Evolutionary conservation across 53 echinoderm and acorn worm genomes (phyloP).

Genomic region (Mesocentrotus franciscanus): DNA sequence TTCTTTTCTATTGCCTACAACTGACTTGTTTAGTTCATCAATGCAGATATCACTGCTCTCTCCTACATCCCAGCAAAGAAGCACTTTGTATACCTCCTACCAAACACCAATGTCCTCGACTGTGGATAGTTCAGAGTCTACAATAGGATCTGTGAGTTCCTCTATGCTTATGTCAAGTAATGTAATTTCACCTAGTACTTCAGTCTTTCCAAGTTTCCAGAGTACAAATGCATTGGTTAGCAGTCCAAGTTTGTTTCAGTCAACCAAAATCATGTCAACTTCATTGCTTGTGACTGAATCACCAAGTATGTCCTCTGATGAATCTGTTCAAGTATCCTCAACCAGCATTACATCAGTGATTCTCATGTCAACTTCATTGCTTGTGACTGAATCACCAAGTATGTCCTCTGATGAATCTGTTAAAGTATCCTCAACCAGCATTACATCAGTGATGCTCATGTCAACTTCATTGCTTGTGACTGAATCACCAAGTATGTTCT

Average conservation of each 20-base stretch:
- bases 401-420: neutral
- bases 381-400: slow-evolving; percentile 25
- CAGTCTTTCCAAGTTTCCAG: neutral
- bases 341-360: no score
- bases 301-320: slow-evolving; percentile 23
- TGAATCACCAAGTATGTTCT: slow-evolving; percentile 20
- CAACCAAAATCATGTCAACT: neutral
- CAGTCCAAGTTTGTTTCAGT: slow-evolving; percentile 10
- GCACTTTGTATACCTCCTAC: neutral
- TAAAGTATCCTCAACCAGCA: neutral
- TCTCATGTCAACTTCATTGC: neutral
- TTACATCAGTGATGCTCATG: no score
- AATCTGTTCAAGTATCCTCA: neutral
- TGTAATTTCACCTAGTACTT: neutral
- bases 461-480: neutral
- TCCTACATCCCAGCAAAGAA: slow-evolving; percentile 1
- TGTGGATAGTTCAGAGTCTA: neutral
- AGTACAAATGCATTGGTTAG: neutral
- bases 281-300: neutral
- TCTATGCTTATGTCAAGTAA: neutral
- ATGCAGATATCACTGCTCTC: neutral
- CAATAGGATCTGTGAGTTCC: neutral
- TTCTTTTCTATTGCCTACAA: neutral
- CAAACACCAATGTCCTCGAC: neutral
- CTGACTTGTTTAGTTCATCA: neutral